Conservation (phyloP, 2,113 vertebrate genomes). For the Daubentonia madagascariensis region DNA sequence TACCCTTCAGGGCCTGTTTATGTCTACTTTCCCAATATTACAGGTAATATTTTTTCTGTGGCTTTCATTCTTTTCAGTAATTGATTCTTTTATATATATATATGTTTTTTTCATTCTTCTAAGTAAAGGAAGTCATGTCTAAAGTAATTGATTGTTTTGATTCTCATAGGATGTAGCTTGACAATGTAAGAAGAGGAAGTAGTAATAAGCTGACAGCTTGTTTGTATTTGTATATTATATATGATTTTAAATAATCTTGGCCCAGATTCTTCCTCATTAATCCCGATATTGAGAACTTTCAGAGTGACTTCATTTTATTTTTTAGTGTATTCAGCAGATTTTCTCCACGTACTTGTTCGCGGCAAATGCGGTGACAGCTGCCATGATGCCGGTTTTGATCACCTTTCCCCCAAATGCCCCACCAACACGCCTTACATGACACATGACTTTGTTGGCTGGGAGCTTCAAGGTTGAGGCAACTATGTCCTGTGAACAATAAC, state of each 20-base stretch:
- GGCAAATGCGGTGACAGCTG: slow-evolving; percentile 85
- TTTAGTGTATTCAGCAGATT: background rate
- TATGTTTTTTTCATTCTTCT: background rate
- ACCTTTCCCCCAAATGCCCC: slow-evolving; percentile 89
- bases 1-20: background rate
- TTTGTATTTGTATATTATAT: background rate
- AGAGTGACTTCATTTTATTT: background rate
- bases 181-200: background rate
- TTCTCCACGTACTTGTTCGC: slow-evolving; percentile 87
- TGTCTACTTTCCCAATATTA: background rate
- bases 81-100: background rate
- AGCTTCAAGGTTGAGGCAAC: slow-evolving; percentile 84
- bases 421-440: slow-evolving; percentile 84
- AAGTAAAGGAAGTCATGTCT: too few species aligned
- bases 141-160: background rate
- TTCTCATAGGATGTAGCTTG: background rate
- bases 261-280: background rate
- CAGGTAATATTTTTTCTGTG: background rate
- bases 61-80: background rate
- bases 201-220: background rate
- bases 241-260: background rate
- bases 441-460: slow-evolving; percentile 86
- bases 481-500: slow-evolving; percentile 73
- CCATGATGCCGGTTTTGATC: slow-evolving; percentile 82
- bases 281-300: background rate